Percentiles rank a stretch among this genome's conserved stretches.
phyloP scores from a whole-genome alignment of 2,888 invertebrate species.

The Dendrolimus pini region DNA sequence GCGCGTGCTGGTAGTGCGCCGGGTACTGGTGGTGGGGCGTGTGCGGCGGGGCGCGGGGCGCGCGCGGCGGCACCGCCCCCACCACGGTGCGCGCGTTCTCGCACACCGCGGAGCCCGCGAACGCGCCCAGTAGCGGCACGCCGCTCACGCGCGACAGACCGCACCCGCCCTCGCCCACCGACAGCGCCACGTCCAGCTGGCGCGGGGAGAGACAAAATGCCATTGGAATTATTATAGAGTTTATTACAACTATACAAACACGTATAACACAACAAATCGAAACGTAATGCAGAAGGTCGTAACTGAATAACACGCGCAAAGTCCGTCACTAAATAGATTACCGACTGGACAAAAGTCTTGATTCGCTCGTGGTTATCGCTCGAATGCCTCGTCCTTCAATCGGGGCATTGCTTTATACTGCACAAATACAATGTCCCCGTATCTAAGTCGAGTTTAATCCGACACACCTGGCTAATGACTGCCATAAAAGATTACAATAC shows the following conservation, averaged over 20 bases:
- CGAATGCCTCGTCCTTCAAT: no score
- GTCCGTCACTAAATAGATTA: no score
- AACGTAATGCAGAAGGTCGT: no score
- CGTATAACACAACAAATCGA: no score
- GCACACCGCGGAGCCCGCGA: conserved; percentile 83
- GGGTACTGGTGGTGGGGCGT: conserved; percentile 12
- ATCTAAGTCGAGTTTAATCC: no score
- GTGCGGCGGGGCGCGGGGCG: conserved; percentile 36
- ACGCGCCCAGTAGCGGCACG: conserved; percentile 76
- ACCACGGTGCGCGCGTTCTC: conserved; percentile 86
- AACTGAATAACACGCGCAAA: no score
- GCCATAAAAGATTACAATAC: no score
- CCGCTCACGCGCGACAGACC: conserved; percentile 25
- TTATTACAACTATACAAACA: background rate
- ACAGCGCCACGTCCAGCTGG: conserved; percentile 9
- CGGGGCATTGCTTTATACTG: no score
- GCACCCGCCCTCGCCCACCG: conserved; percentile 12
- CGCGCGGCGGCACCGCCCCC: conserved; percentile 62
- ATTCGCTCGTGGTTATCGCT: background rate
- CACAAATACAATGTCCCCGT: no score
- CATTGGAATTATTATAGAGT: conserved; percentile 6
- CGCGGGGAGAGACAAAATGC: background rate
- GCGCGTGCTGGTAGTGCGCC: conserved; percentile 19
- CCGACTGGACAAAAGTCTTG: conserved; percentile 5
- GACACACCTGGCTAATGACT: no score